These are phyloP conservation scores for Drosophila helvetica DNA, from an alignment of 2,888 invertebrate species.

Conservation along the genomic window DNA sequence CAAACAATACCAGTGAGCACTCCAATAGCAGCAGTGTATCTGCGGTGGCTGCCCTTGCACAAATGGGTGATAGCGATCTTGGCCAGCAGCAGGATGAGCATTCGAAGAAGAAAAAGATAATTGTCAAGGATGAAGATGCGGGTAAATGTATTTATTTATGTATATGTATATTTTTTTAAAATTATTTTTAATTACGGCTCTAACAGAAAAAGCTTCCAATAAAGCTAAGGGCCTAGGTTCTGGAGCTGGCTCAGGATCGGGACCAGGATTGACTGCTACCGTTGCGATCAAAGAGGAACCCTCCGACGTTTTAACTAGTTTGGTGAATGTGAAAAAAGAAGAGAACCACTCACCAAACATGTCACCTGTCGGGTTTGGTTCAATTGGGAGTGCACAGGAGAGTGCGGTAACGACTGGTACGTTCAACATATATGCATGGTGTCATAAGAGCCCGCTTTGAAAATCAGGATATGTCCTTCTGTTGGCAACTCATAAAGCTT, in stretches of 20 bases:
- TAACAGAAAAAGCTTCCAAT: slow-evolving; percentile 17
- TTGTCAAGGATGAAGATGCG: slow-evolving; percentile 69
- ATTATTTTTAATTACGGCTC: neutral
- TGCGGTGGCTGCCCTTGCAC: slow-evolving; percentile 35
- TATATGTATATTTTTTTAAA: neutral
- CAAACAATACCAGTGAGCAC: slow-evolving; percentile 44
- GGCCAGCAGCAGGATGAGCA: slow-evolving; percentile 51
- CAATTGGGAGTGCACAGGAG: slow-evolving; percentile 62
- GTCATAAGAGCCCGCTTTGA: too few species aligned
- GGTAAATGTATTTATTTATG: slow-evolving; percentile 47
- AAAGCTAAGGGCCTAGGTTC: slow-evolving; percentile 23
- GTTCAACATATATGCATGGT: neutral
- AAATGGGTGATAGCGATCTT: slow-evolving; percentile 59
- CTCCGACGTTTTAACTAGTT: slow-evolving; percentile 63
- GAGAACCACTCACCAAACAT: slow-evolving; percentile 77
- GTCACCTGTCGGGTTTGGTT: slow-evolving; percentile 82
- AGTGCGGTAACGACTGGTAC: slow-evolving; percentile 55
- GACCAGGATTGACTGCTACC: neutral
- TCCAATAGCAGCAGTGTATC: slow-evolving; percentile 64
- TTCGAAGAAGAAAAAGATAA: slow-evolving; percentile 55
- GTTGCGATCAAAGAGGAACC: slow-evolving; percentile 71
- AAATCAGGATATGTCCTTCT: too few species aligned
- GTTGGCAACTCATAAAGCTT: too few species aligned
- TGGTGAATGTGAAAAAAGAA: slow-evolving; percentile 80
- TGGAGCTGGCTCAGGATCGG: slow-evolving; percentile 7